Base-by-base conservation (phyloP, 2,113 vertebrate genomes). In the Saccopteryx bilineata region DNA sequence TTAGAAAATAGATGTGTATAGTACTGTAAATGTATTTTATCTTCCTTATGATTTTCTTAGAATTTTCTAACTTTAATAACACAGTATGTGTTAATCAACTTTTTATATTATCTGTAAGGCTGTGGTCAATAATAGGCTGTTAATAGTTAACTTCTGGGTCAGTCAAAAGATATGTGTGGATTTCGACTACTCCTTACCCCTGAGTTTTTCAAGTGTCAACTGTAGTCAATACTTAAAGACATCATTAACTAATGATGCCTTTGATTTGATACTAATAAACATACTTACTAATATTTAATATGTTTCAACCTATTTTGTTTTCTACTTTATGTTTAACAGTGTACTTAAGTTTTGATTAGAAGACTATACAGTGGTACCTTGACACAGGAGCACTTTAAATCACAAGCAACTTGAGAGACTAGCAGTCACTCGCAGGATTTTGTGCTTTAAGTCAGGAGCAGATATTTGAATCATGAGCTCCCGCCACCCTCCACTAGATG, bases 231-330 rank as follows among this genome's bases (percentile, higher is more conserved):
- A 60, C 65, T 65, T 91, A 68, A 79, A 63, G 39, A 39, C 39
- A 39, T 39, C 39, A 39, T 39, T 39, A 91, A 26, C 14, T 80
- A 87, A 33, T 50, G 46, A 65, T 81, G 4, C 23, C 19, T 54
- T 95, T 60, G 28, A 61, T 69, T 93, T 93, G 26, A 56, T 90
- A 84, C 28, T 48, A 72, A 68, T 87, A 96, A 94, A 80, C 15
- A 2, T 91, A 24, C 48, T 61, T 81, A 66, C 9, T 85, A 65
- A 31, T 72, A 39, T 23, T 82, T 78, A 58, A 46, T n/a, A 72
- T 87, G 17, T 46, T 85, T 65, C 26, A 80, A 71, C 17, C 26
- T 39, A 5, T 87, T 92, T 50, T 7, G 8, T 54, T 78, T 95
- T 75, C 26, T 90, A 60, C 33, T 80, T 1, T 72, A 7, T 74